These are phyloP conservation scores for Heliocidaris erythrogramma DNA, from an alignment of 35 echinoderm and acorn worm genomes.

Conservation along the genomic window DNA sequence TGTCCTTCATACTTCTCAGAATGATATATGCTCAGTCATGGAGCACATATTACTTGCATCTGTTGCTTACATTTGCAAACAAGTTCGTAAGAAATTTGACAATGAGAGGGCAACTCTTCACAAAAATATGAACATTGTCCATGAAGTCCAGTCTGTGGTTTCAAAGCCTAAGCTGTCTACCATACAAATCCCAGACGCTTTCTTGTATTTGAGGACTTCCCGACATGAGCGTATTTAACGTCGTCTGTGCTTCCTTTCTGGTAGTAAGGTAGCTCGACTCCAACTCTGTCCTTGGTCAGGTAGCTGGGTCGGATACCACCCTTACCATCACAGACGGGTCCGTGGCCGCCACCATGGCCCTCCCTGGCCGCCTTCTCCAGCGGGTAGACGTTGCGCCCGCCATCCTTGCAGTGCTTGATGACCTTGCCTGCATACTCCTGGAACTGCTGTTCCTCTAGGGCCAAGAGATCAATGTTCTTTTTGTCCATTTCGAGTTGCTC, in stretches of 20 bases:
- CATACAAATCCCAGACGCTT: constrained; percentile 95
- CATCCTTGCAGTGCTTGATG: constrained; percentile 84
- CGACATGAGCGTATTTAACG: constrained; percentile 83
- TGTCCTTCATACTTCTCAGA: neutral
- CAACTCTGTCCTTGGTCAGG: constrained; percentile 76
- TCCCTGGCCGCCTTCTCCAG: constrained; percentile 89
- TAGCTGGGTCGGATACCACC: constrained; percentile 95
- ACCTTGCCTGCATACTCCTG: constrained; percentile 91
- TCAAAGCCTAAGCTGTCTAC: constrained; percentile 38
- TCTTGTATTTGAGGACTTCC: constrained; percentile 74
- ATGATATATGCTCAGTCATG: neutral
- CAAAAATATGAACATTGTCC: neutral
- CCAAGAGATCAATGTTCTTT: constrained; percentile 84
- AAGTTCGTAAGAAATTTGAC: neutral
- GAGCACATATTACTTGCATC: neutral
- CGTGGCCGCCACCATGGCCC: constrained; percentile 86
- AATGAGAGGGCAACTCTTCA: neutral
- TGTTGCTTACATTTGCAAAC: neutral
- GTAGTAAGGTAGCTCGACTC: constrained; percentile 87
- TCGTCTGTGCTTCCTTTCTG: constrained; percentile 83
- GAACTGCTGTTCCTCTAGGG: constrained; percentile 90
- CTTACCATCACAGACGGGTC: constrained; percentile 94
- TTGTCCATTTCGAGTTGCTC: constrained; percentile 85
- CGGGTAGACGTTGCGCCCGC: constrained; percentile 83
- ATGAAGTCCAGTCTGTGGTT: neutral